phyloP scores from a whole-genome alignment of 2,113 vertebrate species.

The Onychorhynchus coronatus region DNA sequence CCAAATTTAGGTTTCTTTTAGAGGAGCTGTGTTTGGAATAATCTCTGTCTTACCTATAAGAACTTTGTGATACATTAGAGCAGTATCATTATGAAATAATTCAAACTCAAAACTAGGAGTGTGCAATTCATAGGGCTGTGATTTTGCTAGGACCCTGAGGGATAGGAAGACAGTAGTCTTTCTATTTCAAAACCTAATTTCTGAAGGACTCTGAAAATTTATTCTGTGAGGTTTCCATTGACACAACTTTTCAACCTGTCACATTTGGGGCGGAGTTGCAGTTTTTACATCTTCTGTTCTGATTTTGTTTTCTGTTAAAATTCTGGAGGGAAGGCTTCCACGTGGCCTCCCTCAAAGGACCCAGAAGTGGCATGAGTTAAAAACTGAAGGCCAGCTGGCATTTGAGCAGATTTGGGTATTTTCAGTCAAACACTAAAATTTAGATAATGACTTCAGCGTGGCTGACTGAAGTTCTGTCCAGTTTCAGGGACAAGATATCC shows the following conservation, averaged over 20 bases:
- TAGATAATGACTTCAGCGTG: neutral
- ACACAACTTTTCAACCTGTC: neutral
- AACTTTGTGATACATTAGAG: neutral
- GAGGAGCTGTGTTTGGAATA: neutral
- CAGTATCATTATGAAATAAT: neutral
- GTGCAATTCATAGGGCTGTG: neutral
- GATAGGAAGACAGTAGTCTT: neutral
- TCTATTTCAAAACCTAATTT: neutral
- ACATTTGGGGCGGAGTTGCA: neutral
- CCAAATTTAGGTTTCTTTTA: neutral
- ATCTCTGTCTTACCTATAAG: neutral
- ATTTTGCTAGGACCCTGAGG: neutral
- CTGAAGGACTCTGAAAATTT: neutral
- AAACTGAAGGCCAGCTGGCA: neutral
- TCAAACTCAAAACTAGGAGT: neutral
- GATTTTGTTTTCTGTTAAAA: neutral
- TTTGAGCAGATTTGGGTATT: neutral
- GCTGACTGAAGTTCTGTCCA: neutral
- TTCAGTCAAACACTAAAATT: neutral
- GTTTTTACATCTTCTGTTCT: neutral
- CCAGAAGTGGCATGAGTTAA: neutral
- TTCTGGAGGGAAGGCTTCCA: neutral
- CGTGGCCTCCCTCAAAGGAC: neutral
- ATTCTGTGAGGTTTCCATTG: neutral
- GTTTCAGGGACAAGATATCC: neutral